These are phyloP conservation scores for Neoniphon sammara DNA, from an alignment of 2,797 vertebrate genomes.

Conservation along the genomic window DNA sequence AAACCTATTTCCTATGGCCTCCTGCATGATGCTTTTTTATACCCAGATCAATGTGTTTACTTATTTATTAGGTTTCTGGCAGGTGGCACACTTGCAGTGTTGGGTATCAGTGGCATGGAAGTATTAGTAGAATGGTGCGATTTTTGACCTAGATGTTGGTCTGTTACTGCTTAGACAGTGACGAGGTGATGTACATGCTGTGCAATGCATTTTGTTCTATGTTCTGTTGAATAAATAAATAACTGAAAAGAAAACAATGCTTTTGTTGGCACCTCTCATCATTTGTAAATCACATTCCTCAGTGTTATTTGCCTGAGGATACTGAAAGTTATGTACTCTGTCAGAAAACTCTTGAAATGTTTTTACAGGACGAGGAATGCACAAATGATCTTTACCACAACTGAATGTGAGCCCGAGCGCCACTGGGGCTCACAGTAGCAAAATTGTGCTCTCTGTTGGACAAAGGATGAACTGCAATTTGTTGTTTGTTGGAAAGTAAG, in stretches of 20 bases:
- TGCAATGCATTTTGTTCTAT: conserved; percentile 67
- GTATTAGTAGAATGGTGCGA: conserved; percentile 24
- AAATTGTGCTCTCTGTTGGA: conserved; percentile 60
- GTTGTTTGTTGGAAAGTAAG: not conserved
- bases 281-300: not conserved
- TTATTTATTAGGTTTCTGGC: conserved; percentile 61
- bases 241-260: conserved; percentile 9
- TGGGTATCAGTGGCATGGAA: conserved; percentile 32
- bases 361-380: too few species aligned
- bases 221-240: conserved; percentile 72
- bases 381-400: too few species aligned
- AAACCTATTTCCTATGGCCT: conserved; percentile 34
- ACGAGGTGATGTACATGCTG: conserved; percentile 64
- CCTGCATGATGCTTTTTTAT: conserved; percentile 62
- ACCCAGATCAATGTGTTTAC: conserved; percentile 53
- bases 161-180: conserved; percentile 49
- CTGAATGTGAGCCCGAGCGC: too few species aligned
- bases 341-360: too few species aligned
- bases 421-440: not conserved
- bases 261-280: not conserved
- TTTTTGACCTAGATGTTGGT: conserved; percentile 34
- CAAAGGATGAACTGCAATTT: conserved; percentile 44
- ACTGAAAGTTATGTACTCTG: not conserved
- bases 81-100: conserved; percentile 49
- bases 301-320: not conserved